Percentiles rank a stretch among this genome's conserved stretches.
Conservation (phyloP, 2,888 invertebrate species). For the Hesperia comma region DNA sequence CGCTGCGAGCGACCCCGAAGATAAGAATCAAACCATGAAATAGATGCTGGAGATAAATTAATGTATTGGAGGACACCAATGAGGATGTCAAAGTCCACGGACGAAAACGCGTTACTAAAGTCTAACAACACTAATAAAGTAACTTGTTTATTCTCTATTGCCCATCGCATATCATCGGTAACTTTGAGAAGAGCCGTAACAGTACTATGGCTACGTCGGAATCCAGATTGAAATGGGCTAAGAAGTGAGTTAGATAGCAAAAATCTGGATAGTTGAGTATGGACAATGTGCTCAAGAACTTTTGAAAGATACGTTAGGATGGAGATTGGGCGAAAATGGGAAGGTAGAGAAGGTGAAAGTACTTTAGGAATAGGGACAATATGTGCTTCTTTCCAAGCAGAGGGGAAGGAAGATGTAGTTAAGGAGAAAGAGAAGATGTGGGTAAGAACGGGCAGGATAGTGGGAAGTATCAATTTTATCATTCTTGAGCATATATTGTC, state of each 20-base stretch:
- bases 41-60: too few relatives aligned
- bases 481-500: slow-evolving; percentile 20
- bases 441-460: slow-evolving; percentile 15
- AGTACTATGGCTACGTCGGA: slow-evolving; percentile 16
- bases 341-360: not conserved
- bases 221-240: slow-evolving; percentile 11
- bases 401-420: not conserved
- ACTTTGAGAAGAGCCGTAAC: not conserved
- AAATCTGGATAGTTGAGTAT: not conserved
- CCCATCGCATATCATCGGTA: too few relatives aligned
- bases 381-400: slow-evolving; percentile 11
- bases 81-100: too few relatives aligned
- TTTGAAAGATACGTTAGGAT: slow-evolving; percentile 28
- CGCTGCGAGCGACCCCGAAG: too few relatives aligned
- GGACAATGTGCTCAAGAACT: slow-evolving; percentile 21
- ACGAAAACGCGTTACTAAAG: too few relatives aligned
- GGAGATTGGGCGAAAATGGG: slow-evolving; percentile 20
- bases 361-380: slow-evolving; percentile 20
- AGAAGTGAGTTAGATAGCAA: not conserved
- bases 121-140: too few relatives aligned
- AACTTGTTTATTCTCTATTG: too few relatives aligned
- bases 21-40: too few relatives aligned
- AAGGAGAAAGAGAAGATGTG: slow-evolving; percentile 16
- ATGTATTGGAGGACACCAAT: too few relatives aligned
- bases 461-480: slow-evolving; percentile 20